phyloP scores from a whole-genome alignment of 30 jellyfish, hydroid and myxozoan genomes.

The Cassiopea andromeda region DNA sequence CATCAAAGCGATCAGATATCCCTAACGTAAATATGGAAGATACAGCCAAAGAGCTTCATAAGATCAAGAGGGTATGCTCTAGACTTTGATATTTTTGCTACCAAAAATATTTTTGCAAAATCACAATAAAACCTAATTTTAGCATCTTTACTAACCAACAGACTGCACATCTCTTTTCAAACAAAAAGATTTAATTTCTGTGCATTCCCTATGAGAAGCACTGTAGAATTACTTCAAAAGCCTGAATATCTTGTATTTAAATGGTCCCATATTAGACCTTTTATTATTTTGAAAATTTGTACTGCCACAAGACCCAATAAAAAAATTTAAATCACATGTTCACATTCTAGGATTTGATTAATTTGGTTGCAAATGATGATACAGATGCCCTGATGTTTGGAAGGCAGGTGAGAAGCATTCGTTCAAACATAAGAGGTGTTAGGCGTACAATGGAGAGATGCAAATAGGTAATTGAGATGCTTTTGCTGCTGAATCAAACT shows the following conservation, averaged over 20 bases:
- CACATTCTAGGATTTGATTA: slow-evolving; percentile 35
- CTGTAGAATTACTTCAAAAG: too few relatives aligned
- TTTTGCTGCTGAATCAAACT: background rate
- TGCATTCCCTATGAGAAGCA: too few relatives aligned
- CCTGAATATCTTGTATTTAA: too few relatives aligned
- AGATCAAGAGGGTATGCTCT: slow-evolving; percentile 48
- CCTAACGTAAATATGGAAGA: slow-evolving; percentile 30
- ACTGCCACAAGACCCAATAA: background rate
- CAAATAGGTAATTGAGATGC: background rate
- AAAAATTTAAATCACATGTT: background rate
- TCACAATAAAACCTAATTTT: too few relatives aligned
- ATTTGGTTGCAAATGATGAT: slow-evolving; percentile 35
- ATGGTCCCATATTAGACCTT: too few relatives aligned
- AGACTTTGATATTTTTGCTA: background rate
- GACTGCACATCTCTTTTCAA: too few relatives aligned
- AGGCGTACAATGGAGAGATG: slow-evolving; percentile 58
- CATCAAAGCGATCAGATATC: slow-evolving; percentile 57
- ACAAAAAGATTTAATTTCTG: too few relatives aligned
- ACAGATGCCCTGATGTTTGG: slow-evolving; percentile 22
- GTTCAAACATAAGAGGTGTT: slow-evolving; percentile 53
- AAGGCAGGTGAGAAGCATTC: slow-evolving; percentile 48
- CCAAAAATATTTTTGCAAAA: background rate
- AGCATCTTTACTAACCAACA: too few relatives aligned
- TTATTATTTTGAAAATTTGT: too few relatives aligned
- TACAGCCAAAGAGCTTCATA: slow-evolving; percentile 48